phyloP scores from a whole-genome alignment of 2,888 invertebrate species.

The Catocala fraxini region DNA sequence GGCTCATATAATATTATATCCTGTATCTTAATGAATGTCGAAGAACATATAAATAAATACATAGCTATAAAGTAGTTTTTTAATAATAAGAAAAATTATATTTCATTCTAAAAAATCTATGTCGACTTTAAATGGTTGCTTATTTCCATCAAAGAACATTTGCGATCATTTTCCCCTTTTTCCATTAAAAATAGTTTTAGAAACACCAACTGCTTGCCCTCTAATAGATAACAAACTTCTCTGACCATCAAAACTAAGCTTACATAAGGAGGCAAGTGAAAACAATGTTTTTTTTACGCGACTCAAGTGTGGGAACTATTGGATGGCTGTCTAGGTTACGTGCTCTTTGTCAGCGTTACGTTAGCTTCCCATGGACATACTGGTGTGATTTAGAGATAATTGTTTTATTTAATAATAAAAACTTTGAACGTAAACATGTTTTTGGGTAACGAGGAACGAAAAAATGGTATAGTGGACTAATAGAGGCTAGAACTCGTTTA shows the following conservation, averaged over 20 bases:
- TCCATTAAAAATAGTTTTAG: not conserved
- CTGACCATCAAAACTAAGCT: constrained; percentile 54
- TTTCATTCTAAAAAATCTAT: too few relatives aligned
- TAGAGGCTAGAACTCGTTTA: too few relatives aligned
- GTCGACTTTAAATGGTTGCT: too few relatives aligned
- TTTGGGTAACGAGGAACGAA: constrained; percentile 1
- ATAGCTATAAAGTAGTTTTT: too few relatives aligned
- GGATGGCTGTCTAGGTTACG: constrained; percentile 76
- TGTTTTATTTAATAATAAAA: constrained; percentile 39
- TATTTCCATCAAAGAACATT: too few relatives aligned
- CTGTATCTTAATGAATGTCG: too few relatives aligned
- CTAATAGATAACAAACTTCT: constrained; percentile 14
- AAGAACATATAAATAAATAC: too few relatives aligned
- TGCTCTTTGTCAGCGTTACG: constrained; percentile 61
- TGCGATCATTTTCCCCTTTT: too few relatives aligned
- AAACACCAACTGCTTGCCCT: not conserved
- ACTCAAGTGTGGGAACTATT: constrained; percentile 80
- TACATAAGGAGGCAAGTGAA: constrained; percentile 73
- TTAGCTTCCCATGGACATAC: constrained; percentile 67
- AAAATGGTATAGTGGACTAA: too few relatives aligned
- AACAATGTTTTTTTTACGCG: constrained; percentile 63
- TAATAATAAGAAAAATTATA: too few relatives aligned
- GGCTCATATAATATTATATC: too few relatives aligned
- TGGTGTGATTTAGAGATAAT: constrained; percentile 47
- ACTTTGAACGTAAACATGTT: constrained; percentile 16